These are phyloP conservation scores for Tauraco erythrolophus DNA, from an alignment of 2,113 vertebrate genomes.

Conservation along the genomic window DNA sequence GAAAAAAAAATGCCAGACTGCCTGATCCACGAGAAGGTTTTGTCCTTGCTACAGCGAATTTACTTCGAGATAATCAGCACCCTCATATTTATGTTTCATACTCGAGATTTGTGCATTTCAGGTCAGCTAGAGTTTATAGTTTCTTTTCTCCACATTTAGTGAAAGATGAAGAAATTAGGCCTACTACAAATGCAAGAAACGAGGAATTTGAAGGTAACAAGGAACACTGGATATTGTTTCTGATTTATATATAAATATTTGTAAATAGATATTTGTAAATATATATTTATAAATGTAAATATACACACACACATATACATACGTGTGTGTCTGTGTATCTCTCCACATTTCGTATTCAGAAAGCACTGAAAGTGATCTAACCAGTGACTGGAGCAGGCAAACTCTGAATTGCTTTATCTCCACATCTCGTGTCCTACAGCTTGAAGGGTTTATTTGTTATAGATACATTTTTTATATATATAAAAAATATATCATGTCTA, in stretches of 20 bases:
- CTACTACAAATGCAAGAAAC: not conserved
- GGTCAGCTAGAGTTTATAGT: not conserved
- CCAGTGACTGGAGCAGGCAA: not conserved
- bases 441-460: not conserved
- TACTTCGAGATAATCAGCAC: not conserved
- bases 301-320: not conserved
- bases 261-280: too few species aligned
- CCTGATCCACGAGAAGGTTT: accelerated
- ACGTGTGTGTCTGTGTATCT: accelerated
- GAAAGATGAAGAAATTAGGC: not conserved
- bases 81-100: not conserved
- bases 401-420: not conserved
- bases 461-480: too few species aligned
- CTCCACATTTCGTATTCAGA: not conserved
- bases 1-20: not conserved
- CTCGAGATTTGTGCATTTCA: not conserved
- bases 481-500: not conserved
- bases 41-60: not conserved
- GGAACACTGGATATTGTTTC: not conserved
- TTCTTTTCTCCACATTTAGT: not conserved
- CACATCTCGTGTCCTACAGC: too few species aligned
- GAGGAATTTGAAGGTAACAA: not conserved
- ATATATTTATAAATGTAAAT: too few species aligned
- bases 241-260: not conserved
- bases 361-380: not conserved